Base-by-base conservation (phyloP, 2,888 invertebrate species). In the Bombyx huttoni region DNA sequence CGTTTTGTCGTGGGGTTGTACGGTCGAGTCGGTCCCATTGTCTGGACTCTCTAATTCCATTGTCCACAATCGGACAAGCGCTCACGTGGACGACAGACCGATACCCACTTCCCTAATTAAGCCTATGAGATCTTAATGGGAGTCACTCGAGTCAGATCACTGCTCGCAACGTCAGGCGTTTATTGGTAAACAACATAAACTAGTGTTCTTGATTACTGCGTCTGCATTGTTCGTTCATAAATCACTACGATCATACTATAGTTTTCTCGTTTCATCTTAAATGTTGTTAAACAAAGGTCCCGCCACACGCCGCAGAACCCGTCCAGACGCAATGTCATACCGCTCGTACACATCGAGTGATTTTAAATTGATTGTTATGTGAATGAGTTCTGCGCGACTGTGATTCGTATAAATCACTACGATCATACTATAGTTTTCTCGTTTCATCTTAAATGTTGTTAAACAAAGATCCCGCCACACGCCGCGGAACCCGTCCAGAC, bases 1-100 rank as follows among this genome's bases (percentile, higher is more conserved):
- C 86, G 86, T 83, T 88, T 87, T 86, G 88, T 86, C 85, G 85
- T 85, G 77, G 87, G 87, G 88, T 85, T 81, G 79, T 71, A 68
- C 78, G 81, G 74, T 78, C 76, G 66, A 68, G 64, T 76, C 73
- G 75, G 64, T 73, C 67, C 71, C 73, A 81, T 87, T 86, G 87
- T 87, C 86, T 82, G 81, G 68, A 63, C 70, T 67, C 70, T 77
- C 81, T 85, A 85, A 88, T 85, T 85, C 75, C 81, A 84, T 83
- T 81, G 84, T 76, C 80, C 78, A 75, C 79, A 79, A 78, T 69
- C 71, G 69, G 73, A 63, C 68, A 64, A 69, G 69, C 69, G 70
- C 67, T 73, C 67, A 74, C 76, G 79, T 78, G 75, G 77, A 73
- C 74, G 79, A 71, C 66, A 66, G 70, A 67, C 71, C 75, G 68